Percentiles rank a stretch among this genome's conserved stretches.
These are phyloP conservation scores for Zoroaster sp. DNA, from an alignment of 53 echinoderm and acorn worm genomes.

Conservation along the genomic window DNA sequence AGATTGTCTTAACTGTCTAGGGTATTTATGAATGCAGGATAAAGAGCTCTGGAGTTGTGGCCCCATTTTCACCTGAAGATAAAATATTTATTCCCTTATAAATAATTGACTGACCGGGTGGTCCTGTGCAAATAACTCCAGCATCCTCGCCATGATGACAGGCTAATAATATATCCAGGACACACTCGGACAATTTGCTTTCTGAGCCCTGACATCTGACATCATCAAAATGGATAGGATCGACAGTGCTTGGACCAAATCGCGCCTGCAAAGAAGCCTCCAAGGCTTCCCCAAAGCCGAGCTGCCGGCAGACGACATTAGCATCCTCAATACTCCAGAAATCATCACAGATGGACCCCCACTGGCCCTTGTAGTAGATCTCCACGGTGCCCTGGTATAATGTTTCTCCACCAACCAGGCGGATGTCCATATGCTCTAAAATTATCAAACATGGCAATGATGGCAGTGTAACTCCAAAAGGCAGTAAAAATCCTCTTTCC, in stretches of 20 bases:
- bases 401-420: slow-evolving; percentile 12
- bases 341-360: slow-evolving; percentile 47
- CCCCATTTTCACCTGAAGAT: too few species aligned
- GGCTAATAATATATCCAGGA: background rate
- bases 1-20: too few species aligned
- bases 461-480: background rate
- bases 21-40: too few species aligned
- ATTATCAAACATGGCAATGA: too few species aligned
- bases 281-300: background rate
- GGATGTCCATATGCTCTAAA: slow-evolving; percentile 16
- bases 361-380: slow-evolving; percentile 12
- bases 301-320: slow-evolving; percentile 41
- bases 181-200: slow-evolving; percentile 9
- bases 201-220: slow-evolving; percentile 21
- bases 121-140: background rate
- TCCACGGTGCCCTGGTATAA: slow-evolving; percentile 29
- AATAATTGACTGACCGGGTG: too few species aligned
- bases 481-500: too few species aligned
- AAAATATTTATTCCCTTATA: too few species aligned
- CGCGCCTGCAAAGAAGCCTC: background rate
- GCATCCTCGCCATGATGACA: background rate
- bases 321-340: slow-evolving; percentile 25
- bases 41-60: too few species aligned
- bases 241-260: background rate
- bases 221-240: slow-evolving; percentile 42